These are phyloP conservation scores for Protonemura montana DNA, from an alignment of 2,888 invertebrate species.

Conservation along the genomic window DNA sequence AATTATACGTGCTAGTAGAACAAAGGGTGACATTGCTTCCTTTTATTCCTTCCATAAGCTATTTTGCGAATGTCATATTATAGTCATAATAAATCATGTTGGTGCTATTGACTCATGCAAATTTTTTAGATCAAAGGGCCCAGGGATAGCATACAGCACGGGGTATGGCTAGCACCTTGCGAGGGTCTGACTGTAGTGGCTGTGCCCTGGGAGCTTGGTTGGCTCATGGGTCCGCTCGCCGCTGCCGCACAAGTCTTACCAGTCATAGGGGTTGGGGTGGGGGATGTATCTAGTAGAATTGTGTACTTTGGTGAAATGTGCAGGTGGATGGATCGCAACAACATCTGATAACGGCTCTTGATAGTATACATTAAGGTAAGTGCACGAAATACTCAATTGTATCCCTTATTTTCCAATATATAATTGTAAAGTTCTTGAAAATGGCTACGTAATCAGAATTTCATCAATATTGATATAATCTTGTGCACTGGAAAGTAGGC, in stretches of 20 bases:
- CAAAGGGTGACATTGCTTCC: too few species aligned
- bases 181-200: too few species aligned
- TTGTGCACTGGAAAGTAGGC: background rate
- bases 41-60: too few species aligned
- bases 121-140: too few species aligned
- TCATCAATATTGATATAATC: background rate
- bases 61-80: too few species aligned
- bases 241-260: background rate
- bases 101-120: too few species aligned
- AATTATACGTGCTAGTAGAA: too few species aligned
- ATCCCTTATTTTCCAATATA: background rate
- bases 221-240: background rate
- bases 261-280: background rate
- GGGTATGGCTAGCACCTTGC: background rate
- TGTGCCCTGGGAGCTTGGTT: background rate
- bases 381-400: background rate
- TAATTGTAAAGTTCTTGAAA: background rate
- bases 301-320: background rate
- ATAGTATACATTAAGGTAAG: background rate
- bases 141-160: background rate
- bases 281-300: background rate
- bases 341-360: background rate
- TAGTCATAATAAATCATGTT: too few species aligned
- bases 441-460: background rate
- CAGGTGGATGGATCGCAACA: conserved; percentile 1